Evolutionary conservation across 1,140 invertebrate species (phyloP).

Genomic region (Nebria ingens): DNA sequence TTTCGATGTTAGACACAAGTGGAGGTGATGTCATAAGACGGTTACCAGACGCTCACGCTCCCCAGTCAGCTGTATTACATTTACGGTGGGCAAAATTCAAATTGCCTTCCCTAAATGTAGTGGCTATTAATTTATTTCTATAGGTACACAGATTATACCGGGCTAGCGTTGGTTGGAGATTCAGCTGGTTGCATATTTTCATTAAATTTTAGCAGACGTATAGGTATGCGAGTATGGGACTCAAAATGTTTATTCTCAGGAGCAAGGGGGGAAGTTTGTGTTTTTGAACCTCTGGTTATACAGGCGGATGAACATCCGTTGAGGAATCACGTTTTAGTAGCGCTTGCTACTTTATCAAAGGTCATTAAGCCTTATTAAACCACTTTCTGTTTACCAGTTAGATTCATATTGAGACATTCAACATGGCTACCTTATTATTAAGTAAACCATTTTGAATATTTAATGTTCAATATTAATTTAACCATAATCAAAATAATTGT

Average conservation of each 20-base stretch:
- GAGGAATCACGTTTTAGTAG: slow-evolving; percentile 67
- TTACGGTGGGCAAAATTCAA: slow-evolving; percentile 57
- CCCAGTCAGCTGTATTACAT: slow-evolving; percentile 76
- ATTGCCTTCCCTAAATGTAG: too few species aligned
- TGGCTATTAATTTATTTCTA: background rate
- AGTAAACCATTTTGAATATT: background rate
- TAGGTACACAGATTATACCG: slow-evolving; percentile 20
- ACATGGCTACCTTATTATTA: background rate
- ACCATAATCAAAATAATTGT: too few species aligned
- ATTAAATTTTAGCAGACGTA: slow-evolving; percentile 76
- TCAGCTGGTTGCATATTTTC: slow-evolving; percentile 97
- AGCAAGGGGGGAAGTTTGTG: slow-evolving; percentile 87
- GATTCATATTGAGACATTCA: background rate
- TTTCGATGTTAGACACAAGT: slow-evolving; percentile 71
- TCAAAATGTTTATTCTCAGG: slow-evolving; percentile 87
- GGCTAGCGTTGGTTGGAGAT: slow-evolving; percentile 77
- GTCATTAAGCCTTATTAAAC: too few species aligned
- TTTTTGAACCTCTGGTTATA: slow-evolving; percentile 73
- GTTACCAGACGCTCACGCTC: slow-evolving; percentile 76
- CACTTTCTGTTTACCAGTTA: background rate
- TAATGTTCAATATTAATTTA: too few species aligned
- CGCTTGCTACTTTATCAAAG: slow-evolving; percentile 88
- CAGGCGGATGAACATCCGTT: slow-evolving; percentile 58
- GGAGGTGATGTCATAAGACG: slow-evolving; percentile 67
- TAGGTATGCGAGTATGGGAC: slow-evolving; percentile 80